Evolutionary conservation across 2,888 invertebrate species (phyloP).

Genomic region (Drosophila neotestacea): DNA sequence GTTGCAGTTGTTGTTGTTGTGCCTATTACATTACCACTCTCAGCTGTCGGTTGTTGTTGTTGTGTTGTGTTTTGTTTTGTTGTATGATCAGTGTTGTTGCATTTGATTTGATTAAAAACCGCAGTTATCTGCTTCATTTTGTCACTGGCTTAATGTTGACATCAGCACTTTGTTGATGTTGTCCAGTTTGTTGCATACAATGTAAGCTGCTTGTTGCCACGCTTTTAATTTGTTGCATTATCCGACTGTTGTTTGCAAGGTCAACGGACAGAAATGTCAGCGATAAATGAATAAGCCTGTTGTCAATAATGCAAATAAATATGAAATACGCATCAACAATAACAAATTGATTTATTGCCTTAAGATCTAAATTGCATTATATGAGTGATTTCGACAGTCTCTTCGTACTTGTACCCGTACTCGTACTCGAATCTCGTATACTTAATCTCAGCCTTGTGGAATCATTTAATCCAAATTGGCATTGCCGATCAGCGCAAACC

Average conservation of each 20-base stretch:
- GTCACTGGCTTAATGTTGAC: conserved; percentile 69
- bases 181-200: conserved; percentile 38
- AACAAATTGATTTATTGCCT: conserved; percentile 36
- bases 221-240: conserved; percentile 67
- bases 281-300: conserved; percentile 62
- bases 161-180: conserved; percentile 67
- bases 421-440: conserved; percentile 25
- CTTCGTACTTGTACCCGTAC: conserved; percentile 27
- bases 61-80: conserved; percentile 15
- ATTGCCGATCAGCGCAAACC: conserved; percentile 22
- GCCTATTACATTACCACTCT: conserved; percentile 58
- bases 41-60: conserved; percentile 22
- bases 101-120: conserved; percentile 80
- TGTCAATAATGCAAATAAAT: conserved; percentile 45
- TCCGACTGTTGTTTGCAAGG: conserved; percentile 60
- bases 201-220: conserved; percentile 59
- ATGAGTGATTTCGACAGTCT: conserved; percentile 36
- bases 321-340: conserved; percentile 33
- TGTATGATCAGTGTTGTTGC: conserved; percentile 46
- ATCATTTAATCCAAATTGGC: conserved; percentile 54
- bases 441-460: conserved; percentile 51
- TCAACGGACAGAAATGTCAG: conserved; percentile 53
- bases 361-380: conserved; percentile 30
- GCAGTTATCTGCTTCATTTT: conserved; percentile 79
- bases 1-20: conserved; percentile 28